These are phyloP conservation scores for Tiliacea aurago DNA, from an alignment of 2,888 invertebrate genomes.

Conservation along the genomic window DNA sequence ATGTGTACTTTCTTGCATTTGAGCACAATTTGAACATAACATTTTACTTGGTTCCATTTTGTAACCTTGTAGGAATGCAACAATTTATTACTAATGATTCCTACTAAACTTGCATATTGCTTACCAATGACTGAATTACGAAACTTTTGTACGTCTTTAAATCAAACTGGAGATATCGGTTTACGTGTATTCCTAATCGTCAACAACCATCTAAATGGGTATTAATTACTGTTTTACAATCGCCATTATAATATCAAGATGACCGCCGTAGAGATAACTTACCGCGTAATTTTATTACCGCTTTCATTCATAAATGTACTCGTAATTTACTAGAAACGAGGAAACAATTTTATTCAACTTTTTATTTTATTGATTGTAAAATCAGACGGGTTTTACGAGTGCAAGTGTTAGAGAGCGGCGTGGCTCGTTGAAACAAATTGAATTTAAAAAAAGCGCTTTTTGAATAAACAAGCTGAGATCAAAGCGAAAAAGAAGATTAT, in stretches of 20 bases:
- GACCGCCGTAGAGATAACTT: conserved; percentile 39
- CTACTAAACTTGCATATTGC: conserved; percentile 17
- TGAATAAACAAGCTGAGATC: conserved; percentile 67
- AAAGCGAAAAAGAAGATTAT: conserved; percentile 76
- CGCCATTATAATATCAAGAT: conserved; percentile 40
- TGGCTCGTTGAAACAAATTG: conserved; percentile 49
- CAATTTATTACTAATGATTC: conserved; percentile 1
- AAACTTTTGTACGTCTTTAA: conserved; percentile 35
- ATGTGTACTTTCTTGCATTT: background rate
- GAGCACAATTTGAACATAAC: background rate
- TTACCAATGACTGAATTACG: conserved; percentile 42
- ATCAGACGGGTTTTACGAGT: conserved; percentile 32
- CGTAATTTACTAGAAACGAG: conserved; percentile 37
- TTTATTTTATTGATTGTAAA: conserved; percentile 57
- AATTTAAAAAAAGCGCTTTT: conserved; percentile 51
- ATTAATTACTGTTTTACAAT: conserved; percentile 59
- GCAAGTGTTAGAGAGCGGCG: conserved; percentile 34
- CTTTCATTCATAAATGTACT: conserved; percentile 49
- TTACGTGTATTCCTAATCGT: conserved; percentile 41
- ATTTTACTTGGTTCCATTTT: conserved; percentile 6
- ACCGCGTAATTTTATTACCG: conserved; percentile 35
- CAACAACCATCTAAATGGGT: conserved; percentile 45
- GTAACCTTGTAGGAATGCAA: background rate
- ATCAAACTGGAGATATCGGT: conserved; percentile 46
- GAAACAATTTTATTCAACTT: conserved; percentile 40